phyloP scores from a whole-genome alignment of 2,888 invertebrate genomes.

The Oscheius onirici region DNA sequence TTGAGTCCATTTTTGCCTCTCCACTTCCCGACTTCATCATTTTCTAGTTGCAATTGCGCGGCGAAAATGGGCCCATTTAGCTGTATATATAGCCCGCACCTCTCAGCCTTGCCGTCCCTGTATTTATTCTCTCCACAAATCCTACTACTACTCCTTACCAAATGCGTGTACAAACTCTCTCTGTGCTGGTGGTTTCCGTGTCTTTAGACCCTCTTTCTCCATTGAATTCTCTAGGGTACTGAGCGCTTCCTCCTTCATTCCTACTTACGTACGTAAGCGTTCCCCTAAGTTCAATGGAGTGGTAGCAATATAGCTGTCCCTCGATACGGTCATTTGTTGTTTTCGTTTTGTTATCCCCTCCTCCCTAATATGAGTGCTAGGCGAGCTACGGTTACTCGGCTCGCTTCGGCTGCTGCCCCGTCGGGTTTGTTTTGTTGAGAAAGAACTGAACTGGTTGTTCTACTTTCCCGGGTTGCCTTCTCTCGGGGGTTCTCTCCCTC shows the following conservation, averaged over 20 bases:
- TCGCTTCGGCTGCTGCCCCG: constrained; percentile 8
- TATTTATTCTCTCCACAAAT: constrained; percentile 8
- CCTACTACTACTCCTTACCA: constrained; percentile 16
- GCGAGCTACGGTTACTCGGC: constrained; percentile 27
- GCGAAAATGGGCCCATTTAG: constrained; percentile 16
- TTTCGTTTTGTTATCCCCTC: constrained; percentile 24
- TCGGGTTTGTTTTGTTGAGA: constrained; percentile 28
- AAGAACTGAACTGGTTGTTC: constrained; percentile 25
- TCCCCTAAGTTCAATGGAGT: constrained; percentile 6
- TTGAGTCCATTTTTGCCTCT: constrained; percentile 12
- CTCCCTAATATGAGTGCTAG: constrained; percentile 28
- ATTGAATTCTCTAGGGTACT: background rate
- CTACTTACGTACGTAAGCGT: background rate
- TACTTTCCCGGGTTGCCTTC: constrained; percentile 21
- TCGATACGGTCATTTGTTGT: constrained; percentile 25
- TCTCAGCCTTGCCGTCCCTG: constrained; percentile 14
- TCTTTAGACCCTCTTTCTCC: constrained; percentile 4
- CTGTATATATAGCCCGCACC: constrained; percentile 19
- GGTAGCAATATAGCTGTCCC: constrained; percentile 9
- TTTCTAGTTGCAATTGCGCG: background rate
- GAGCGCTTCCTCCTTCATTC: too few species aligned
- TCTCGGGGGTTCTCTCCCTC: constrained; percentile 5
- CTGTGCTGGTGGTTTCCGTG: constrained; percentile 24
- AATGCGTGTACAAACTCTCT: constrained; percentile 36
- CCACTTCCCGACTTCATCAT: background rate